Conservation (phyloP, 2,113 vertebrate genomes). For the Piprites chloris region DNA sequence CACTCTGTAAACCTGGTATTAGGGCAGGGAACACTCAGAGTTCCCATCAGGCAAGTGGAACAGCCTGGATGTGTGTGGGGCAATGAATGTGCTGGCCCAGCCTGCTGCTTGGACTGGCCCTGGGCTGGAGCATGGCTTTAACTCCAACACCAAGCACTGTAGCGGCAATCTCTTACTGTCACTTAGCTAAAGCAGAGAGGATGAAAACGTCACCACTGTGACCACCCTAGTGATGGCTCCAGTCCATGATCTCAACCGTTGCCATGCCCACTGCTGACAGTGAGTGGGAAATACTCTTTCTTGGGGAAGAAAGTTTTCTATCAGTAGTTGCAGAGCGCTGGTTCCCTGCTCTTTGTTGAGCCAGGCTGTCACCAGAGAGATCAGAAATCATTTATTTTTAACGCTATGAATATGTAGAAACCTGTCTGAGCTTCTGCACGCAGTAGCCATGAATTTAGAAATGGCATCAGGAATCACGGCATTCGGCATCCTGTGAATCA, state of each 20-base stretch:
- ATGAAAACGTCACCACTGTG: not conserved
- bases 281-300: not conserved
- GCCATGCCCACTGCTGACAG: not conserved
- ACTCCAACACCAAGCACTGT: not conserved
- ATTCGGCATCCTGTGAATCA: fast-evolving
- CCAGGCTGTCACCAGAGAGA: not conserved
- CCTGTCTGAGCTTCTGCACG: not conserved
- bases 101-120: not conserved
- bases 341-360: not conserved
- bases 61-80: fast-evolving
- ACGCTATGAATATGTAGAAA: constrained; percentile 23
- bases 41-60: not conserved
- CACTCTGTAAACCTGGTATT: not conserved
- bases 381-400: constrained; percentile 17
- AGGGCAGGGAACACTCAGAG: not conserved
- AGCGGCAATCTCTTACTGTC: not conserved
- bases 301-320: not conserved
- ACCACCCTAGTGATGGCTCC: not conserved
- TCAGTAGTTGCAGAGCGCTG: not conserved
- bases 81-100: not conserved
- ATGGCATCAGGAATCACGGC: not conserved
- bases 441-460: constrained; percentile 13
- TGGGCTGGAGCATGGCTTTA: not conserved
- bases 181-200: not conserved
- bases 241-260: not conserved